A percentile compares a stretch with the other conserved stretches of the same genome.
Evolutionary conservation across 2,797 vertebrate genomes (phyloP).

Genomic region (Cynopterus sphinx): DNA sequence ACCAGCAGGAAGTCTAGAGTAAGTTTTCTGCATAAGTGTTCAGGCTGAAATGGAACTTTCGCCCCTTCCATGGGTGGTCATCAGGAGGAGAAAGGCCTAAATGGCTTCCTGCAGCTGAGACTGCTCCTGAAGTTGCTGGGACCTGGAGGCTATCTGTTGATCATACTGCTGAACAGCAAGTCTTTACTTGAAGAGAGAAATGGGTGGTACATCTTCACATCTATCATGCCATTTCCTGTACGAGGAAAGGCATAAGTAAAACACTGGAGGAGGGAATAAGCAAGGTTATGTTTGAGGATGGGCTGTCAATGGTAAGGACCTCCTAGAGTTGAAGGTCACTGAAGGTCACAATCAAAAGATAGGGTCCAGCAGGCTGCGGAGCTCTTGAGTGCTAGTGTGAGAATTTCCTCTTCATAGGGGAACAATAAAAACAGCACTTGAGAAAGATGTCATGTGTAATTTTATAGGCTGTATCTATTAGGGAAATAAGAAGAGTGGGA

Average conservation of each 20-base stretch:
- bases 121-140: background rate
- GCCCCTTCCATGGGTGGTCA: background rate
- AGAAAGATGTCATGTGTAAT: background rate
- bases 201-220: background rate
- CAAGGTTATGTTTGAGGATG: background rate
- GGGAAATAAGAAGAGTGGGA: background rate
- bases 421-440: background rate
- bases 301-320: no score
- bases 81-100: background rate
- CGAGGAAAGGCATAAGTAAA: background rate
- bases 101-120: background rate
- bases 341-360: background rate
- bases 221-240: background rate
- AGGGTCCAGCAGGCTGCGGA: accelerated
- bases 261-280: background rate
- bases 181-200: background rate
- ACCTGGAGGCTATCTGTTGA: background rate
- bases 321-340: background rate
- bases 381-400: background rate
- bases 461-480: background rate
- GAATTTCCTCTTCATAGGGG: background rate
- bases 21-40: no score
- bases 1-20: background rate
- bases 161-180: background rate
- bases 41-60: background rate